These are phyloP conservation scores for Hylia prasina DNA, from an alignment of 2,113 vertebrate genomes.

Conservation along the genomic window DNA sequence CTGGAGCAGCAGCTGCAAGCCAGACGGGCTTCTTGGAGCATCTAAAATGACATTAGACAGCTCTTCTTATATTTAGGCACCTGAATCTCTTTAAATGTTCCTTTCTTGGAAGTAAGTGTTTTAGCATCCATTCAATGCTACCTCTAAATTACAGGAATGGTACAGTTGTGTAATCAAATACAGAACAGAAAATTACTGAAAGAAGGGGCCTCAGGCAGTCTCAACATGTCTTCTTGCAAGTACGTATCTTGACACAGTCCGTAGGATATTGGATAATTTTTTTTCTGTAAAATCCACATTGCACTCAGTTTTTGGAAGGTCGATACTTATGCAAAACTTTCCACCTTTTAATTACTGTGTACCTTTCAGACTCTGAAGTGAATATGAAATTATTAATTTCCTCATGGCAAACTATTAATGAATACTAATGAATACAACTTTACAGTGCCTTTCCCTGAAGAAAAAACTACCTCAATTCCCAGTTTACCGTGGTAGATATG, in stretches of 20 bases:
- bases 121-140: neutral
- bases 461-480: neutral
- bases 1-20: slow-evolving; percentile 65
- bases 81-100: slow-evolving; percentile 40
- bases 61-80: slow-evolving; percentile 46
- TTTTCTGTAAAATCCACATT: neutral
- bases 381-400: slow-evolving; percentile 35
- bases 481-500: neutral
- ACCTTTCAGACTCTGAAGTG: neutral
- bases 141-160: slow-evolving; percentile 23
- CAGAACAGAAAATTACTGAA: slow-evolving; percentile 29
- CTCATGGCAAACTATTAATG: slow-evolving; percentile 15
- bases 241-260: neutral
- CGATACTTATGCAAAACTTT: neutral
- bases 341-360: slow-evolving; percentile 18
- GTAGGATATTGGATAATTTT: neutral
- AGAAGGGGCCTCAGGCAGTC: neutral
- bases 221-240: neutral
- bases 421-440: slow-evolving; percentile 18
- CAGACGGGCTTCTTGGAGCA: slow-evolving; percentile 52
- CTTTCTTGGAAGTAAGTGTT: slow-evolving; percentile 40
- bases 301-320: neutral
- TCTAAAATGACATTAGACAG: slow-evolving; percentile 54
- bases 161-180: slow-evolving; percentile 20
- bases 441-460: neutral